Base-by-base conservation (phyloP, 2,113 vertebrate species). In the Lamprologus speciosus region DNA sequence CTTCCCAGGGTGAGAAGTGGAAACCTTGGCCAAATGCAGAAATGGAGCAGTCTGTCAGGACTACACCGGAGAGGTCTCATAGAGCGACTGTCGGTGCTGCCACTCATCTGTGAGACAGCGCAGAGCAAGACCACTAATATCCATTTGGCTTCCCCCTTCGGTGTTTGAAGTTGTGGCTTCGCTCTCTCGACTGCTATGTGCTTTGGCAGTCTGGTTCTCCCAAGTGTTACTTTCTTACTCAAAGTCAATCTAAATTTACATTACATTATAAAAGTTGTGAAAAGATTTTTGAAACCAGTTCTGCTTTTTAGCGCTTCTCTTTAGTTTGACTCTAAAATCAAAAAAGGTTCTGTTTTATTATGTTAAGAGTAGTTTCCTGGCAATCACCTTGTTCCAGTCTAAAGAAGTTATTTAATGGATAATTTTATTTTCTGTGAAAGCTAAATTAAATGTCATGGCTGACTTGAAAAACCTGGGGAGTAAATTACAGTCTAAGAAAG, bases 1-100 rank as follows among this genome's bases (percentile, higher is more conserved):
- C 85, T 90, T 93, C 93, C 93, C 95, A 86, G 91, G 92, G 94
- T 91, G 95, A 95, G 91, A 95, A 89, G 90, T 82, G 50, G 73
- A 86, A 87, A 78, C 35, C 33, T 86, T 28, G 21, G 94, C 93
- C 92, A 93, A 89, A 65, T 11, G 58, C 28, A 89, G 83, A 91
- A 93, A 70, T 47, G 60, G 65, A 88, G 75, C 85, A 45, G 65
- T 88, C 87, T 82, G 91, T 91, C 88, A 85, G 83, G 65, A 47
- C 75, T 82, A 79, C 55, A 10, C 33, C 16, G 63, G 89, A 35
- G 86, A 93, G 65, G 5, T 81, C 75, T 90, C 37, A 50, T 47
- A 68, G 57, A 89, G 82, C 3, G 50, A 89, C 83, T 82, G 87
- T 88, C 84, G 50, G 65, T 81, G 83, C 83, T 81, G 84, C 91